Base-by-base conservation (phyloP, 2,113 vertebrate genomes). In the Oceanites oceanicus region DNA sequence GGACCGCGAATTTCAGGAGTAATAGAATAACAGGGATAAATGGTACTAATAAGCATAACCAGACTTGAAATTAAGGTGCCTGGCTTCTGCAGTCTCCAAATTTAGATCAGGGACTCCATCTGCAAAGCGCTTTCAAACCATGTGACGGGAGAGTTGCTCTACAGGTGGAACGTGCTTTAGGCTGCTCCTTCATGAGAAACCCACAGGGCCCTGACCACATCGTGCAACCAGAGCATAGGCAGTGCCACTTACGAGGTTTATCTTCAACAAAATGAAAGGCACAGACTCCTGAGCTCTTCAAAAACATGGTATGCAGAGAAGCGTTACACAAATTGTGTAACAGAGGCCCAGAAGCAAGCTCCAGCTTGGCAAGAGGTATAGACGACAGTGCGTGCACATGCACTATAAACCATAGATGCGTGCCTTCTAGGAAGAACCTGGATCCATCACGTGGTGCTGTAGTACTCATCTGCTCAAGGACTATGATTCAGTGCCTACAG, bases 341-440 rank as follows among this genome's bases (percentile, higher is more conserved):
- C 2, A 56, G 25, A 25, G 38, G 55, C 18, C 50, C 22, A 40
- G 42, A 15, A 78, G 42, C 34, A 22, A 71, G 72, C 55, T 66
- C 29, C 72, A 71, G 42, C 80, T 12, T 26, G 70, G 73, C 15
- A 21, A 36, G 40, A 72, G 42, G 38, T 21, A 15, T 11, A 25
- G 55, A 42, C 0, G 0, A 13, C 52, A 55, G 78, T 1, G 1
- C 0, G 1, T 1, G 15, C 61, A 25, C 44, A 6, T 0, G 3
- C 38, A 13, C 38, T 47, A 11, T 3, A 3, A 2, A 32, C 38
- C 52, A 10, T 3, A 3, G 2, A 32, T 1, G 1, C 5, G 2
- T 0, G 38, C 42, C 84, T 81, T 55, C 56, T 19, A 75, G 72
- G 80, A 87, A 92, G 91, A 47, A 81, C 23, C 26, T 63, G 56